Evolutionary conservation across 53 echinoderm and acorn worm genomes (phyloP), one percentile per base, ranked within the genome.

Genomic region (Astropecten irregularis): DNA sequence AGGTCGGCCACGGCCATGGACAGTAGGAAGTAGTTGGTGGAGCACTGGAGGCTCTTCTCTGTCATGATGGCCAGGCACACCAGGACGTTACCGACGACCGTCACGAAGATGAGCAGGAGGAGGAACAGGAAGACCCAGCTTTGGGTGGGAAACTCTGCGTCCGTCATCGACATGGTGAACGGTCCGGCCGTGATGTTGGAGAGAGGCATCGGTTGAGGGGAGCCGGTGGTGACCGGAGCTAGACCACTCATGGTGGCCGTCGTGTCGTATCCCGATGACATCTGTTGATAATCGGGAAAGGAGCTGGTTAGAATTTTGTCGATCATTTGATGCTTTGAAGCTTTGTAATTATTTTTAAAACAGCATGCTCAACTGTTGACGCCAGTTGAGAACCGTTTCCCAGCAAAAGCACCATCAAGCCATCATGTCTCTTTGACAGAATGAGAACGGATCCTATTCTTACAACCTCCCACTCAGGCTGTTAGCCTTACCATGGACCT

Each of bases 1-100:
- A 95, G 86, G 46, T 95, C 95, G 3, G 95, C 95, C 1, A 95
- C 66, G 19, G 95, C 95, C 86, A 95, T 62, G 13, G 93, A 93
- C 70, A 91, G 73, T 31, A 93, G 71, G 84, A 95, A 95, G 49
- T 88, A 86, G 71, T 95, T 95, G 71, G 90, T 95, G 35, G 79
- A 66, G 49, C 67, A 91, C 40, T 95, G 95, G 6, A 95, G 91
- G 36, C 85, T 86, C 9, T 50, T 76, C 49, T 93, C 86, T 13
- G 57, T 83, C 44, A 72, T 44, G 7, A 95, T 83, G 53, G 91
- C 93, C 39, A 93, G 38, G 39, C 93, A 93, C 19, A 95, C 95
- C 54, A 95, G 50, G 6, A 91, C 38, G 71, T 95, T 95, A 0
- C 93, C 95, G 33, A 79, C 33, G 0, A 93, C 71, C 0, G 93